phyloP scores from a whole-genome alignment of 2,797 vertebrate genomes.

The Melanotaenia trifasciata region DNA sequence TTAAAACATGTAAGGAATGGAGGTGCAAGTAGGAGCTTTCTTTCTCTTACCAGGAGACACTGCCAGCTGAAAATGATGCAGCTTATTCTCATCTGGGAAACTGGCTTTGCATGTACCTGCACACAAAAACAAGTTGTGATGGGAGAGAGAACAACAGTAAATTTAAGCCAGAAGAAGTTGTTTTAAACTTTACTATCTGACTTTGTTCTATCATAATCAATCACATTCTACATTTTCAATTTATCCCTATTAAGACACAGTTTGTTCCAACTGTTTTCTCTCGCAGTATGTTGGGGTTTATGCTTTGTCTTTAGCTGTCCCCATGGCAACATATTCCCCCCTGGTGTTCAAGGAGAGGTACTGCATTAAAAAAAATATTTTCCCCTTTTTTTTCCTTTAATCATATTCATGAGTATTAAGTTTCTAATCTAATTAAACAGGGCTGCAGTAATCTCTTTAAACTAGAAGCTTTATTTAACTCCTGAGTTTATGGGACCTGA shows the following conservation, averaged over 20 bases:
- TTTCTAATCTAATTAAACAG: conserved; percentile 1
- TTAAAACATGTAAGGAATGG: not conserved
- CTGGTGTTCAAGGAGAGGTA: conserved; percentile 61
- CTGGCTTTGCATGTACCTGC: conserved; percentile 97
- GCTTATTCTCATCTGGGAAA: conserved; percentile 97
- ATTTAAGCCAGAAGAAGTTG: conserved; percentile 10
- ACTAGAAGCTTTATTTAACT: not conserved
- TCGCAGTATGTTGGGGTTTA: conserved; percentile 7
- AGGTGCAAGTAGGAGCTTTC: not conserved
- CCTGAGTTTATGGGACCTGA: not conserved
- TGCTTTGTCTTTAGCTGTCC: conserved; percentile 9
- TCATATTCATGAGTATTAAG: not conserved
- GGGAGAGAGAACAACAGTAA: not conserved
- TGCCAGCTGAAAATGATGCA: conserved; percentile 94
- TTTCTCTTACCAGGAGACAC: conserved; percentile 92
- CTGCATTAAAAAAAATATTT: conserved; percentile 26
- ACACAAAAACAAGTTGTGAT: conserved; percentile 18
- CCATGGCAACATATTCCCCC: conserved; percentile 60
- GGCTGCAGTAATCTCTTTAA: not conserved
- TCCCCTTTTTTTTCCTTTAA: not conserved
- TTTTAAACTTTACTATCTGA: not conserved
- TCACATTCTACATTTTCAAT: conserved; percentile 5
- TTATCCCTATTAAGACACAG: not conserved
- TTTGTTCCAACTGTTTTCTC: not conserved
- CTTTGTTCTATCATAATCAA: conserved; percentile 6